These are phyloP conservation scores for Glaucopsyche alexis DNA, from an alignment of 2,888 invertebrate genomes.

Conservation along the genomic window DNA sequence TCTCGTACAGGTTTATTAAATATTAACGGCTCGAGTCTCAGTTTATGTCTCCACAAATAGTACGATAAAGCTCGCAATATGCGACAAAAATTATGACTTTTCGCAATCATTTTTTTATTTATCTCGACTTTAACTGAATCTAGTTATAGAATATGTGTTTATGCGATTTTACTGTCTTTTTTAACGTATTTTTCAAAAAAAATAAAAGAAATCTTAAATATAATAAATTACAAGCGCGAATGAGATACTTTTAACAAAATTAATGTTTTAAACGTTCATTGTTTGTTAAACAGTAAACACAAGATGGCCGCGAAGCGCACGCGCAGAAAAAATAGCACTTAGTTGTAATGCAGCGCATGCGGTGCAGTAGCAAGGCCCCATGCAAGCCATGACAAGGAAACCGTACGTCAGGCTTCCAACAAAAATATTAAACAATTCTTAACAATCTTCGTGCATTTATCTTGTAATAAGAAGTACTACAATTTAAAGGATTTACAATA, in stretches of 20 bases:
- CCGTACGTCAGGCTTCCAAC: slow-evolving; percentile 37
- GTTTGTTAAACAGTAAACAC: neutral
- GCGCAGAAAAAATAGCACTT: slow-evolving; percentile 31
- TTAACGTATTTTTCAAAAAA: no score
- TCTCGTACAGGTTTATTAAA: slow-evolving; percentile 38
- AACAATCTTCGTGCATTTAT: neutral
- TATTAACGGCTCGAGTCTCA: slow-evolving; percentile 32
- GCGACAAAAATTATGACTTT: slow-evolving; percentile 7
- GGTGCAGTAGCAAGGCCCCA: slow-evolving; percentile 34
- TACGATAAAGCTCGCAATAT: slow-evolving; percentile 1
- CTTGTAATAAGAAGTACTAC: neutral
- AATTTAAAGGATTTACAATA: no score
- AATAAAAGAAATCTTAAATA: no score
- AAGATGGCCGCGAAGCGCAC: slow-evolving; percentile 20
- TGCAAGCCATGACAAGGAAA: slow-evolving; percentile 37
- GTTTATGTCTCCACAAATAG: slow-evolving; percentile 30
- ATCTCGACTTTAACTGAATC: neutral
- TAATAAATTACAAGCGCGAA: neutral
- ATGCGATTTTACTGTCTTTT: no score
- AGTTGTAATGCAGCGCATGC: slow-evolving; percentile 38
- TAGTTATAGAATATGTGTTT: neutral
- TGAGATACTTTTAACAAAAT: neutral
- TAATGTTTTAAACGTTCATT: slow-evolving; percentile 15
- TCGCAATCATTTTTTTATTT: neutral
- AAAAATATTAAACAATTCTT: slow-evolving; percentile 33